phyloP scores from a whole-genome alignment of 2,797 vertebrate species.

The Falco berigora region DNA sequence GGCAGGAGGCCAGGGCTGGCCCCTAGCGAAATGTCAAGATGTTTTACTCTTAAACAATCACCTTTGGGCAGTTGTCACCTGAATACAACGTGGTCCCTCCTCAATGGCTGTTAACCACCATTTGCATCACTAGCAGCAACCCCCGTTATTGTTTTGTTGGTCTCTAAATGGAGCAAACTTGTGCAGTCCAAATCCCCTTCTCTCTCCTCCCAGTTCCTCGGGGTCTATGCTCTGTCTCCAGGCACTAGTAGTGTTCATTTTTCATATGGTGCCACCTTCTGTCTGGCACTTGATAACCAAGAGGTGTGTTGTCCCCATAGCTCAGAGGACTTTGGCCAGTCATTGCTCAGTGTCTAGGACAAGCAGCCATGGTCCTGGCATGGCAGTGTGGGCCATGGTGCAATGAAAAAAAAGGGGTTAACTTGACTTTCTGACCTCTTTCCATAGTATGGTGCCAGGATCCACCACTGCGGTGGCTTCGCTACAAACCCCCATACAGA shows the following conservation, averaged over 20 bases:
- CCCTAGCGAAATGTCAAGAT: not conserved
- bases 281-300: not conserved
- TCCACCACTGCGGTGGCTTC: not conserved
- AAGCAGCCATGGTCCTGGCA: not conserved
- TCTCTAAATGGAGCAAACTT: not conserved
- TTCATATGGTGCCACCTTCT: not conserved
- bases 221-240: not conserved
- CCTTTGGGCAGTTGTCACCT: not conserved
- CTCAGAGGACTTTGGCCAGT: not conserved
- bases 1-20: not conserved
- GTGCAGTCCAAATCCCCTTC: not conserved
- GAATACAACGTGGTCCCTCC: not conserved
- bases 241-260: not conserved
- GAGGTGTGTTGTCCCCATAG: not conserved
- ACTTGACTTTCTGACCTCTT: not conserved
- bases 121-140: not conserved
- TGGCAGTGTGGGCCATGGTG: not conserved
- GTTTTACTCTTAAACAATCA: not conserved
- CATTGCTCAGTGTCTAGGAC: not conserved
- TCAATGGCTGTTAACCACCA: not conserved
- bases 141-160: not conserved
- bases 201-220: not conserved
- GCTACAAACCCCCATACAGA: not conserved
- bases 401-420: not conserved
- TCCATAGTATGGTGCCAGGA: not conserved